A percentile compares a stretch with the other conserved stretches of the same genome.
Evolutionary conservation across 2,797 vertebrate genomes (phyloP).

Genomic region (Gallirallus australis): DNA sequence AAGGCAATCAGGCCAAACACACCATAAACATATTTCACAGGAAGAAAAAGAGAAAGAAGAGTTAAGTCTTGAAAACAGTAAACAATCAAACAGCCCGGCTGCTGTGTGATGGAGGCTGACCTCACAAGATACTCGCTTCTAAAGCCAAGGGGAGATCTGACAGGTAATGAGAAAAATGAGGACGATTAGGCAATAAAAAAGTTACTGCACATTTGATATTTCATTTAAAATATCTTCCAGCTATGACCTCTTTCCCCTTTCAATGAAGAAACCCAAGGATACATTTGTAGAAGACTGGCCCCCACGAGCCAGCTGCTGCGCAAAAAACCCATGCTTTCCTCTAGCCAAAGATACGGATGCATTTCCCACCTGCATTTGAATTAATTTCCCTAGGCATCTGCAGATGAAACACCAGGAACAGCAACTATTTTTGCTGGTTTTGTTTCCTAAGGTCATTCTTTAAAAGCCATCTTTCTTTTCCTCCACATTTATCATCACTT

Average conservation of each 20-base stretch:
- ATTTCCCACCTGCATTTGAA: constrained; percentile 2
- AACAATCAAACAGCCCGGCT: background rate
- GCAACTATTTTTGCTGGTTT: constrained; percentile 29
- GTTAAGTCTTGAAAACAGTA: background rate
- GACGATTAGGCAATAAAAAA: background rate
- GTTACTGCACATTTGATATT: background rate
- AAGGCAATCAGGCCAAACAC: background rate
- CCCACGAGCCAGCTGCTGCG: background rate
- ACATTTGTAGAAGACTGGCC: background rate
- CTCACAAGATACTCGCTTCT: background rate
- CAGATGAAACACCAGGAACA: background rate
- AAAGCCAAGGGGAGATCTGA: background rate
- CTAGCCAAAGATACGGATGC: background rate
- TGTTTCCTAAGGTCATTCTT: constrained; percentile 51
- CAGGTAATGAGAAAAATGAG: background rate
- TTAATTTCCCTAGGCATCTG: constrained; percentile 24
- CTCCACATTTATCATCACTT: background rate
- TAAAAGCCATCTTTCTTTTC: constrained; percentile 37
- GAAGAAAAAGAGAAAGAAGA: background rate
- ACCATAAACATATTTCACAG: background rate
- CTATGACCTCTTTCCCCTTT: background rate
- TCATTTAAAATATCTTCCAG: background rate
- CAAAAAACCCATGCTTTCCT: background rate
- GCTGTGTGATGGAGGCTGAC: background rate
- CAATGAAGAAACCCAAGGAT: background rate